Conservation (phyloP, 2,113 vertebrate species). For the Ahaetulla prasina region DNA sequence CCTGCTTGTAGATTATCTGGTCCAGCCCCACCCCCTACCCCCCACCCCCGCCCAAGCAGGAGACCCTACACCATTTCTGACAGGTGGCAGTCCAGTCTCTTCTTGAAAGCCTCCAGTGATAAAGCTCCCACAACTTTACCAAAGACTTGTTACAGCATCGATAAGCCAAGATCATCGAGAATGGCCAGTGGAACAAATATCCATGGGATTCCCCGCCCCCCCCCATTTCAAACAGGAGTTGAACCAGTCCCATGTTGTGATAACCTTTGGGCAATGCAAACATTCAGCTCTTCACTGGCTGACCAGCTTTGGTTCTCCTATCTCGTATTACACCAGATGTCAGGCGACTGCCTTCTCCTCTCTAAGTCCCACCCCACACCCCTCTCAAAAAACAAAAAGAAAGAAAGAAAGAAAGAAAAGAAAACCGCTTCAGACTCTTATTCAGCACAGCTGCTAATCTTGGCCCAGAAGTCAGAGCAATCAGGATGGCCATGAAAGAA, state of each 20-base stretch:
- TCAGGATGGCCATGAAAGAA: conserved; percentile 1
- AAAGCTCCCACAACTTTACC: neutral
- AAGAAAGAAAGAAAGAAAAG: too few species aligned
- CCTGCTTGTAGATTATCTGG: too few species aligned
- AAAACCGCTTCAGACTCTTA: conserved; percentile 45
- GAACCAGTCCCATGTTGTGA: conserved; percentile 22
- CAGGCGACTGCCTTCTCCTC: conserved; percentile 41
- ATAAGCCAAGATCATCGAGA: neutral
- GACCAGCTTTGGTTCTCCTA: conserved; percentile 13
- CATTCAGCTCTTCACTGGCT: neutral
- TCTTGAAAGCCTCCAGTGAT: too few species aligned
- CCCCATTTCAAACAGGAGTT: conserved; percentile 5
- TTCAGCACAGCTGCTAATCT: conserved; percentile 58
- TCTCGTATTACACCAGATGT: conserved; percentile 47
- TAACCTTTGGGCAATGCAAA: conserved; percentile 29
- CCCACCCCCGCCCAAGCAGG: too few species aligned
- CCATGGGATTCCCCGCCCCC: neutral
- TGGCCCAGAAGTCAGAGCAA: conserved; percentile 30
- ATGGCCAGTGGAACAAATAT: conserved; percentile 1
- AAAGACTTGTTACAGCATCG: neutral
- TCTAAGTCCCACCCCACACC: neutral
- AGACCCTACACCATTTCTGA: too few species aligned
- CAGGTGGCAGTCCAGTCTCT: too few species aligned
- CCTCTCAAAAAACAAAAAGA: conserved; percentile 32
- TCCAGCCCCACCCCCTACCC: too few species aligned